phyloP scores from a whole-genome alignment of 1,140 invertebrate species.

The Penaeus japonicus region DNA sequence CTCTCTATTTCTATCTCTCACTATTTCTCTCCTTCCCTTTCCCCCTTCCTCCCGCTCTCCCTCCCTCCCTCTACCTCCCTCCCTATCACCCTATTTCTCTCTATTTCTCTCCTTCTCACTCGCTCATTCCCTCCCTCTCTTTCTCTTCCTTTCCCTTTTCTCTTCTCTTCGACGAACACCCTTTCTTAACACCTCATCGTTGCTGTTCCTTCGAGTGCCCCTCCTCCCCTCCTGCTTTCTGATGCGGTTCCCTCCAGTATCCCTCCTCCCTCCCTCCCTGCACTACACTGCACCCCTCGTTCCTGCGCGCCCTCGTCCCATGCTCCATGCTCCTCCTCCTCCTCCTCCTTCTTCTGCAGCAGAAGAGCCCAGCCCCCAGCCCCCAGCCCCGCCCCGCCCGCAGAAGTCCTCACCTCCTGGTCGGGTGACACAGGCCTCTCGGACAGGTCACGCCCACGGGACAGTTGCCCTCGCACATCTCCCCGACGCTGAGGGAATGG shows the following conservation, averaged over 20 bases:
- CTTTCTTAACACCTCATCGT: not conserved
- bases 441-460: constrained; percentile 62
- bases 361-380: not conserved
- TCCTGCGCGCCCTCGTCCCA: not conserved
- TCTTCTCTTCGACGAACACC: too few relatives aligned
- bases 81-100: too few relatives aligned
- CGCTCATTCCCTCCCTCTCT: too few relatives aligned
- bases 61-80: too few relatives aligned
- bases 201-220: not conserved
- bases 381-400: not conserved
- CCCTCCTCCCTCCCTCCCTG: not conserved
- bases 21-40: too few relatives aligned
- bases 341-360: not conserved
- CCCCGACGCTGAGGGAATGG: constrained; percentile 76
- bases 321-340: not conserved
- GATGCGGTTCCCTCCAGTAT: not conserved
- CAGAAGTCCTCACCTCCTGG: constrained; percentile 38
- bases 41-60: too few relatives aligned
- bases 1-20: too few relatives aligned
- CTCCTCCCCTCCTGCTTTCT: not conserved
- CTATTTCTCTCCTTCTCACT: too few relatives aligned
- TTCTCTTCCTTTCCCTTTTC: too few relatives aligned
- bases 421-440: constrained; percentile 55
- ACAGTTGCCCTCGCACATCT: constrained; percentile 87
- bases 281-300: not conserved